Evolutionary conservation across 1,140 invertebrate species (phyloP), one percentile per base, ranked within the genome.

Genomic region (Drosophila ercepeae): DNA sequence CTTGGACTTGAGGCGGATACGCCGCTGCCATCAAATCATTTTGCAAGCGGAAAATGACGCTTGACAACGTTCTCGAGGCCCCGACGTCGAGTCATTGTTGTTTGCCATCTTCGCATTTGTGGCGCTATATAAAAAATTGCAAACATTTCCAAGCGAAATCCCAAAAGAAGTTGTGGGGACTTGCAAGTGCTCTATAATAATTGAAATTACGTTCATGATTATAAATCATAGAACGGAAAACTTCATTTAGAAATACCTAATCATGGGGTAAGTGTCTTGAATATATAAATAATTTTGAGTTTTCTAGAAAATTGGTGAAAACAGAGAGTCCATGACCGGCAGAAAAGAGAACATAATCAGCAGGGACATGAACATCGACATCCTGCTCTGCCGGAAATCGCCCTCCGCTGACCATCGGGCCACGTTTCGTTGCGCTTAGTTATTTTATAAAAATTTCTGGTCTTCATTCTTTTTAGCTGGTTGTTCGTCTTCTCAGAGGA

Each of bases 11-110:
- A 46, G 72, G 64, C 71, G 86, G 86, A 89, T 82, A 63, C 67
- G 75, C 74, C 59, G 86, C 68, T 78, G 86, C 64, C 81, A 89
- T 86, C 86, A 89, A 89, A 89, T 89, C 81, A 89, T 82, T 89
- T 89, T 82, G 78, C 82, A 71, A 82, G 83, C 82, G 82, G 82
- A 86, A 88, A 82, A 77, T 68, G 73, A 64, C 77, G 78, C 78
- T 88, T 75, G 72, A 75, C 61, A 68, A 51, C 63, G 29, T 67
- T 44, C 61, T 68, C 27, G 34, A 32, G 45, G 21, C 59, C 32
- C 27, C 49, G 36, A 16, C 27, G 41, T 51, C 51, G 46, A 55
- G 53, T 71, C 65, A 72, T 70, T 58, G 68, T 71, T 70, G 65
- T 57, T 58, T 71, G 67, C 46, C 65, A 39, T 68, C 8, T 78